Evolutionary conservation across 1,140 invertebrate species (phyloP).

Genomic region (Subanguina moxae): DNA sequence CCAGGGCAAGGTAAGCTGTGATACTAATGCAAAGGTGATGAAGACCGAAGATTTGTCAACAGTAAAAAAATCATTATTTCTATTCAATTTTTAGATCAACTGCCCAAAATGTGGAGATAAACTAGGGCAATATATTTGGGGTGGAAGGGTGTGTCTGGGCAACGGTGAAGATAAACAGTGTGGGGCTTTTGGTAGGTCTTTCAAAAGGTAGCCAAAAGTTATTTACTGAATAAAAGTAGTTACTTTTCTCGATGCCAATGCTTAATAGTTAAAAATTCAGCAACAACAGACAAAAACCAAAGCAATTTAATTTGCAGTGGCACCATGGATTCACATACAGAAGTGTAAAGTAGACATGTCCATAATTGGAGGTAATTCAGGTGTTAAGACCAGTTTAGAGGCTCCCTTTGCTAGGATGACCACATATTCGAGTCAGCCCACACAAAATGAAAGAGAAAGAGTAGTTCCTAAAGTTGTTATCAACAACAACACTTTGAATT

Average conservation of each 20-base stretch:
- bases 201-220: too few species aligned
- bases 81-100: constrained; percentile 34
- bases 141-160: background rate
- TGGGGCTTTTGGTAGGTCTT: constrained; percentile 31
- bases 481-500: constrained; percentile 1
- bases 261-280: background rate
- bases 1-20: constrained; percentile 41
- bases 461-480: background rate
- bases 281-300: too few species aligned
- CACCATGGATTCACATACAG: constrained; percentile 50
- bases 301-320: constrained; percentile 31
- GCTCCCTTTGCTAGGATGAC: too few species aligned
- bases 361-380: constrained; percentile 5
- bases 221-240: too few species aligned
- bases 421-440: too few species aligned
- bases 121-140: constrained; percentile 40
- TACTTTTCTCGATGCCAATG: too few species aligned
- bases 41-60: background rate
- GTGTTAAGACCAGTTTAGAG: too few species aligned
- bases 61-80: background rate
- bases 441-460: background rate
- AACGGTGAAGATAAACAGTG: constrained; percentile 13
- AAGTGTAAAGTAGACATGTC: constrained; percentile 42
- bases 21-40: background rate
- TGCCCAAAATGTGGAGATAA: constrained; percentile 48